Evolutionary conservation across 2,113 vertebrate species (phyloP), one percentile per base, ranked within the genome.

Genomic region (Pholis gunnellus): DNA sequence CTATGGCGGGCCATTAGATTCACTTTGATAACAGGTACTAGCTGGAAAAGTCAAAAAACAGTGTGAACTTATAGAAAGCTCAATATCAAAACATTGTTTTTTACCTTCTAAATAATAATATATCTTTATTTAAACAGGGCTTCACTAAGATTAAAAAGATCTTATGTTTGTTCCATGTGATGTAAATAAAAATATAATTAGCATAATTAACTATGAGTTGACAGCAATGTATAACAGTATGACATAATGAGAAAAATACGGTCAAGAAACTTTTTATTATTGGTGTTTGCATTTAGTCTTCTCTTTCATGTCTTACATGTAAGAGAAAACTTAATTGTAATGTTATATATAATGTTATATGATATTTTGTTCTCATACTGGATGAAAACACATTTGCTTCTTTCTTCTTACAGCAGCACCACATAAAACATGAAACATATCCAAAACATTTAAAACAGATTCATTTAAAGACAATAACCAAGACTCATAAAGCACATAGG

Each of bases 11-110:
- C 25, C 29, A 50, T 82, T 31, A 14, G 18, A 52, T 50, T 31
- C 9, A 5, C 17, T 46, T 4, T 61, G 52, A 75, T 74, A 76
- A 59, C 46, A 75, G 54, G 72, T 14, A 7, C 10, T 38, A 60
- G 48, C 60, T 29, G n/a, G 29, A 74, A 48, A 61, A n/a, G 40
- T 17, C 13, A 9, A 76, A 15, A 42, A 20, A 31, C 3, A 40
- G 0, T 15, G 6, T 48, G 57, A 34, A 6, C 27, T 40, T 25
- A 40, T n/a, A 27, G 6, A 64, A n/a, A 18, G 2, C 36, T 15
- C 50, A 4, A 40, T 4, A 18, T 40, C 10, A 42, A 77, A 44
- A 18, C 56, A 52, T 20, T 69, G 20, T 40, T 54, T 70, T 81
- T 18, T 61, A 11, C 27, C 22, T 8, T 29, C 9, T 36, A 18